Conservation (phyloP, 1,140 invertebrate species). For the Chionoecetes opilio region DNA sequence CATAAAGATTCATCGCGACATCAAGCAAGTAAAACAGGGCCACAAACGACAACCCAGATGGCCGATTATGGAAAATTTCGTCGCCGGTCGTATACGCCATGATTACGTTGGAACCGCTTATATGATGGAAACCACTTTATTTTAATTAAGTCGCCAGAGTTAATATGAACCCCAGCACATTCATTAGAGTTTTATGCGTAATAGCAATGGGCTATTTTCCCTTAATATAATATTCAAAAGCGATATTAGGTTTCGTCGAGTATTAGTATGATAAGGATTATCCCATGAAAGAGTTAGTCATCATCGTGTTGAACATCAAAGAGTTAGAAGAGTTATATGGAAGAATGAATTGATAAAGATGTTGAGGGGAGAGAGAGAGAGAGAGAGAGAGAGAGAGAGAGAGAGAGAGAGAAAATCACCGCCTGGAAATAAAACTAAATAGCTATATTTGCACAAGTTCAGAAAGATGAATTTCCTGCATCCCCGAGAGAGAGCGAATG, state of each 20-base stretch:
- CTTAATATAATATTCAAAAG: not conserved
- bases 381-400: constrained; percentile 44
- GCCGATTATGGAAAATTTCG: no score
- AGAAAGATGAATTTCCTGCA: no score
- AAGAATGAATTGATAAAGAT: not conserved
- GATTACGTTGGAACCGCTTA: no score
- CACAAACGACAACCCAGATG: no score
- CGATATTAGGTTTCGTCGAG: not conserved
- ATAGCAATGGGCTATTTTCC: not conserved
- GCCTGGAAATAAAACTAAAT: no score
- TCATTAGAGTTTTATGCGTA: not conserved
- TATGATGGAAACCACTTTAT: not conserved
- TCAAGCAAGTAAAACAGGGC: no score
- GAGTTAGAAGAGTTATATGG: not conserved
- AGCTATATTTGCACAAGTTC: no score
- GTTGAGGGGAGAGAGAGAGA: constrained; percentile 33
- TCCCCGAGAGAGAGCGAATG: no score
- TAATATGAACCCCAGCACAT: not conserved
- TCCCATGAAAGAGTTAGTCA: no score
- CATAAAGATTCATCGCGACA: no score
- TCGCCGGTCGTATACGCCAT: no score
- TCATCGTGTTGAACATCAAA: not conserved
- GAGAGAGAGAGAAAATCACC: not conserved
- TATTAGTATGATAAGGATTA: not conserved
- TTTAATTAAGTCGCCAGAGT: not conserved